phyloP scores from a whole-genome alignment of 2,797 vertebrate species.

The Paramormyrops hopkinsi region DNA sequence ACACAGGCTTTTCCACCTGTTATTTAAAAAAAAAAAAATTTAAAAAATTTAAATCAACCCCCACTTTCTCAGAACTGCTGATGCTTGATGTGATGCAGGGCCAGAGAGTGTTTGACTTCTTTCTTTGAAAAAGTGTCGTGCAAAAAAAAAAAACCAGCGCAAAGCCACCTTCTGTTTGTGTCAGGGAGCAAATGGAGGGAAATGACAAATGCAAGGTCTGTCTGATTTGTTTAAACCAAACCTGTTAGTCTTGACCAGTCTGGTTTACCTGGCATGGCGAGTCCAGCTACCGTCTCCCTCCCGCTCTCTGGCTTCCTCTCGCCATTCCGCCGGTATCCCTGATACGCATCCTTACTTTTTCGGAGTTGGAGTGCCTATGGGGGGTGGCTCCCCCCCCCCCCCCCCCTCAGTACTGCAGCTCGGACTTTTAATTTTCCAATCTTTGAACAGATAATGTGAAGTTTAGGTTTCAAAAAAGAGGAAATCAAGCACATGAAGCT shows the following conservation, averaged over 20 bases:
- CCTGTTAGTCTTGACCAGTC: not conserved
- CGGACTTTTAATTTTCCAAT: constrained; percentile 12
- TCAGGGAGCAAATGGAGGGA: not conserved
- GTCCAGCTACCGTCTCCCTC: constrained; percentile 22
- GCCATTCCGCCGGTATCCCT: constrained; percentile 38
- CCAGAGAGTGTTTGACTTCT: not conserved
- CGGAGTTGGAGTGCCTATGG: constrained; percentile 36
- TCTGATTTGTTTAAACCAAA: not conserved
- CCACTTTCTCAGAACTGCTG: constrained; percentile 20
- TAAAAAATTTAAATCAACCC: not conserved
- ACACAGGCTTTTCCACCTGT: not conserved
- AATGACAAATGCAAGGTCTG: not conserved
- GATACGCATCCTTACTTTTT: constrained; percentile 22
- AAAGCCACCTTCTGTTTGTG: not conserved
- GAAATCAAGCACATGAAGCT: constrained; percentile 63
- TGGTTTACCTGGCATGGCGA: constrained; percentile 29
- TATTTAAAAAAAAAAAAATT: no score
- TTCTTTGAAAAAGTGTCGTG: not conserved
- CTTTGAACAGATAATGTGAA: constrained; percentile 67
- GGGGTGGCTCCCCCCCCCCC: constrained; percentile 21
- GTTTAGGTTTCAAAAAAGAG: constrained; percentile 55
- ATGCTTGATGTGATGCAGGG: not conserved
- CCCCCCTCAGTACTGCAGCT: not conserved
- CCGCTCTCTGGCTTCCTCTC: not conserved
- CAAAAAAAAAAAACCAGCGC: not conserved